Evolutionary conservation across 1,140 invertebrate species (phyloP), one percentile per base, ranked within the genome.

Genomic region (Drosophila fuyamai): DNA sequence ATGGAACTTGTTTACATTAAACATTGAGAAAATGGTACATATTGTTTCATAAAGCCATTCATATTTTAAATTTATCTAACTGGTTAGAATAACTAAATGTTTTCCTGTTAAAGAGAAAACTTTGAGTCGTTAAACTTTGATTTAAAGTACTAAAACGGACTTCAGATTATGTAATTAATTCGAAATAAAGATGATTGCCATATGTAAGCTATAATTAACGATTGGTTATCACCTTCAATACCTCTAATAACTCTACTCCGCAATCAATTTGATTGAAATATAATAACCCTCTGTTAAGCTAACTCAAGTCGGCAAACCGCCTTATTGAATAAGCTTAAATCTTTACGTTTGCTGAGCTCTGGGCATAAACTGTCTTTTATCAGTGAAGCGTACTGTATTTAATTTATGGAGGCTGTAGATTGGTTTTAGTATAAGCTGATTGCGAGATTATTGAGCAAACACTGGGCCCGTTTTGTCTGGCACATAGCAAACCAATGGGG

Each of bases 401-500:
- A 29, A 72, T 35, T 36, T 50, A 43, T 43, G 47, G 53, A 47
- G 40, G 47, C 57, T 54, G 13, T 14, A 56, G 38, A 53, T 27
- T 29, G 54, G 8, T 43, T 50, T 71, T 29, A 10, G 29, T 72
- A 35, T 61, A 46, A 60, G 67, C 70, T 60, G 67, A 71, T 58
- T 71, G 67, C 43, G 50, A 47, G 65, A 71, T 71, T 71, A 71
- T 40, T 47, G 63, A 9, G 43, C 51, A 68, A 56, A 56, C 50
- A 70, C 43, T 41, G 63, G 67, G 35, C 36, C 67, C 67, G 44
- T 14, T 48, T 16, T 58, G 67, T 71, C 67, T 71, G 66, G 27
- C 35, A 40, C 32, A 29, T 12, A 13, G 4, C 12, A 29, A 44
- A 18, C 27, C 14, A 40, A 47, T 56, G 65, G 27, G n/a, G 12